Evolutionary conservation across 53 echinoderm and acorn worm species (phyloP), one percentile per base, ranked within the genome.

Genomic region (Luidia sarsii): DNA sequence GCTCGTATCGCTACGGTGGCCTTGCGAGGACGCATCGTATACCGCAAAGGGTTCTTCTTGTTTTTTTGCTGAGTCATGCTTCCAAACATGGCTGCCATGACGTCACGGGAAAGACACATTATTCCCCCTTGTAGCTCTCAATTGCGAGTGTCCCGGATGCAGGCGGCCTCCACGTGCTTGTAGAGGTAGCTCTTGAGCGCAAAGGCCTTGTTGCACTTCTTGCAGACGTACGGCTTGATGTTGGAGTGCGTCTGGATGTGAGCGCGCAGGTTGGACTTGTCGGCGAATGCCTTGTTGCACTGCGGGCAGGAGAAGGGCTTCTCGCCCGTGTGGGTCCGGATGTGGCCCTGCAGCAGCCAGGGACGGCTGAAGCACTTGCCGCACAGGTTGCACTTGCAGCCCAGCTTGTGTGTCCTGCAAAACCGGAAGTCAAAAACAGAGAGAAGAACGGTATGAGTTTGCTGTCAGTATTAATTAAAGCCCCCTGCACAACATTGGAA

Each of bases 101-200:
- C n/a, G 56, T 56, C 56, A 20, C 56, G 28, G 7, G 23, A 28
- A 25, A 28, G 28, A 25, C 24, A 56, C 23, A 13, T 10, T 56
- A 6, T 52, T 21, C 23, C 20, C 20, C 19, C 18, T 1, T 3
- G 11, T 56, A 23, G 9, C n/a, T 9, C 30, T 13, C 13, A 65
- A 65, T 33, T 65, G 70, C 70, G 83, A 43, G 82, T 65, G 50
- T 89, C 87, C 50, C 97, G 68, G 52, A 88, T 91, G 66, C 97
- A 97, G 2, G 97, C 90, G 24, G 93, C 89, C 69, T 97, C 97
- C 20, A 90, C 93, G 77, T 97, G 97, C 39, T 97, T 97, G 84
- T 97, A 97, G n/a, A 97, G 91, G 83, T 97, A 97, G 41, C 97
- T 97, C 65, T 97, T 97, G 34, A 97, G 82, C 14, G 97, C 97